phyloP scores from a whole-genome alignment of 2,888 invertebrate genomes.

The Azorinus chamasolen region DNA sequence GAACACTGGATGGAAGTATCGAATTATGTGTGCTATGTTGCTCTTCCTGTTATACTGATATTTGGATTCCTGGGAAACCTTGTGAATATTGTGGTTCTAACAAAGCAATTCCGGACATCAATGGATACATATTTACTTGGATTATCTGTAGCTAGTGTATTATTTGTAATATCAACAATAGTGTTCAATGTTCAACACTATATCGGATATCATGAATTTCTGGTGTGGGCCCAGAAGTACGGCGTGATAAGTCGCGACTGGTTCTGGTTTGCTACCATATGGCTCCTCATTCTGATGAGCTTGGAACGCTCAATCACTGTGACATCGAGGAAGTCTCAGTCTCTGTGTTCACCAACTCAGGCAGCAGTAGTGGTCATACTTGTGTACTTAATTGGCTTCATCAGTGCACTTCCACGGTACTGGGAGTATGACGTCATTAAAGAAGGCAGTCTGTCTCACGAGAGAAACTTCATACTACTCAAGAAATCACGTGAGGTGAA shows the following conservation, averaged over 20 bases:
- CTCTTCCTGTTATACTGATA: conserved; percentile 78
- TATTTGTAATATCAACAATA: conserved; percentile 74
- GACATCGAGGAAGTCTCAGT: conserved; percentile 74
- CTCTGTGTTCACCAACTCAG: conserved; percentile 78
- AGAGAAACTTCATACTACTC: conserved; percentile 64
- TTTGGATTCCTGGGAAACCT: conserved; percentile 80
- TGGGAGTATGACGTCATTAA: conserved; percentile 81
- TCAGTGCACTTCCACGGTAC: conserved; percentile 83
- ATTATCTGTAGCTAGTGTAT: conserved; percentile 73
- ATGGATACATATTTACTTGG: conserved; percentile 83
- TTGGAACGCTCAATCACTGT: conserved; percentile 81
- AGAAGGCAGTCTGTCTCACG: conserved; percentile 46
- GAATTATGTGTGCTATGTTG: conserved; percentile 79
- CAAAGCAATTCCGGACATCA: conserved; percentile 77
- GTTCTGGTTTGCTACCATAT: conserved; percentile 83
- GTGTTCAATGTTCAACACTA: conserved; percentile 79
- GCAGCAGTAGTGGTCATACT: conserved; percentile 79
- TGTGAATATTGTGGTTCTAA: conserved; percentile 80
- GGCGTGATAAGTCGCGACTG: conserved; percentile 80
- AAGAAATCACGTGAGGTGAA: conserved; percentile 72
- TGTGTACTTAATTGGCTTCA: conserved; percentile 80
- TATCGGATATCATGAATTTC: conserved; percentile 71
- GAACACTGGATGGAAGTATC: conserved; percentile 76
- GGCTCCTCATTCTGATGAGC: conserved; percentile 83
- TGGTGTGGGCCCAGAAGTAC: conserved; percentile 80